Evolutionary conservation across 2,113 vertebrate species (phyloP), one percentile per base, ranked within the genome.

Genomic region (Chelonoidis abingdonii): DNA sequence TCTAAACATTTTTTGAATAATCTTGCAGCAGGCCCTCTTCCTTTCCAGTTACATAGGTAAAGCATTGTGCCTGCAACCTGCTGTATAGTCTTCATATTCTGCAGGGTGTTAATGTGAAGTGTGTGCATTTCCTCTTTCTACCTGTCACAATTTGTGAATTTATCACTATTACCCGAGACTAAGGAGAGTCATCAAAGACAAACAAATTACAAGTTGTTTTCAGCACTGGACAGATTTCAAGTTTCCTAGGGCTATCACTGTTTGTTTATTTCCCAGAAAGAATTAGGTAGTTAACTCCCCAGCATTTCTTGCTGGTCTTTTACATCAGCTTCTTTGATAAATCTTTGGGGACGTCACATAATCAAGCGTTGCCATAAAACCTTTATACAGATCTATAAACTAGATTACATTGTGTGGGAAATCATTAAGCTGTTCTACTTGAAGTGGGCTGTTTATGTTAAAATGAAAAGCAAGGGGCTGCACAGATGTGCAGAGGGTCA

Each of bases 251-350:
- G 88, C 79, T 84, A 52, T 12, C 41, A 56, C 80, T 96, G 88
- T 95, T 97, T 96, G 87, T 92, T 93, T 95, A 78, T 96, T 97
- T 90, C 89, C 82, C 91, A 94, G 94, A 93, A 96, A 94, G 92
- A 94, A 95, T 80, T 44, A 83, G 95, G 83, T 50, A 83, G 89
- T 97, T 97, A 97, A 95, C 95, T 97, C 96, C 83, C 80, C 75
- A 57, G 95, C 16, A 56, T 86, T 96, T 98, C 97, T 98, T 98
- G 88, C 95, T 85, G 92, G 88, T 95, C 95, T 97, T 98, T 98
- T 98, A 97, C 97, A 98, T 98, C 97, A 98, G 94, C 96, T 97
- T 94, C 93, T 96, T 97, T 97, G 97, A 98, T 97, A 97, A 98
- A 98, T 98, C 98, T 97, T 97, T 95, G 92, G 98, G 98, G 98